Conservation (phyloP, 2,113 vertebrate species). For the Mormyrus lacerda region DNA sequence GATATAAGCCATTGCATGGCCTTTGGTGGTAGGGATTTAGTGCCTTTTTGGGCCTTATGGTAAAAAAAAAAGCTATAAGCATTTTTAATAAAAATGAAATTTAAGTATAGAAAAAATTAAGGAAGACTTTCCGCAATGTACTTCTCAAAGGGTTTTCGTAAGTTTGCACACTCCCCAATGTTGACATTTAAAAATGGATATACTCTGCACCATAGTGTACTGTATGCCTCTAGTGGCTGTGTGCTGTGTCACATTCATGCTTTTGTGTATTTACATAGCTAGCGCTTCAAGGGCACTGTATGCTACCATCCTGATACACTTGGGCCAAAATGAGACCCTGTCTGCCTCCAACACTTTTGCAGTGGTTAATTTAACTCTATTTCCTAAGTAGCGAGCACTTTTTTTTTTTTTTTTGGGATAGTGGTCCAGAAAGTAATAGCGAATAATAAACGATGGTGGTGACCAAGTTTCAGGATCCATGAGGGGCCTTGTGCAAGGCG, state of each 20-base stretch:
- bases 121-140: neutral
- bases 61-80: neutral
- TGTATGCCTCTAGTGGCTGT: neutral
- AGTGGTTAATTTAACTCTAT: neutral
- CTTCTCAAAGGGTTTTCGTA: neutral
- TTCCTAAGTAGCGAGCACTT: neutral
- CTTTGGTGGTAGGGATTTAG: conserved; percentile 10
- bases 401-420: neutral
- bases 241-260: neutral
- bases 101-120: neutral
- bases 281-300: neutral
- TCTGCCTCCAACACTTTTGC: neutral
- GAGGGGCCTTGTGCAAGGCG: no score
- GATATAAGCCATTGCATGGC: conserved; percentile 36
- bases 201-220: neutral
- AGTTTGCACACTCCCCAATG: neutral
- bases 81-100: neutral
- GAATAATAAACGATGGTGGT: neutral
- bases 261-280: neutral
- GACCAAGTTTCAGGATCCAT: neutral
- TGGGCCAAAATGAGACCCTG: neutral
- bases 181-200: neutral
- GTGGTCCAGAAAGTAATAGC: neutral
- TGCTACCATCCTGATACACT: neutral
- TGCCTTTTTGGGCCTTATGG: neutral